phyloP scores from a whole-genome alignment of 2,113 vertebrate species.

The Bubo blakistoni region DNA sequence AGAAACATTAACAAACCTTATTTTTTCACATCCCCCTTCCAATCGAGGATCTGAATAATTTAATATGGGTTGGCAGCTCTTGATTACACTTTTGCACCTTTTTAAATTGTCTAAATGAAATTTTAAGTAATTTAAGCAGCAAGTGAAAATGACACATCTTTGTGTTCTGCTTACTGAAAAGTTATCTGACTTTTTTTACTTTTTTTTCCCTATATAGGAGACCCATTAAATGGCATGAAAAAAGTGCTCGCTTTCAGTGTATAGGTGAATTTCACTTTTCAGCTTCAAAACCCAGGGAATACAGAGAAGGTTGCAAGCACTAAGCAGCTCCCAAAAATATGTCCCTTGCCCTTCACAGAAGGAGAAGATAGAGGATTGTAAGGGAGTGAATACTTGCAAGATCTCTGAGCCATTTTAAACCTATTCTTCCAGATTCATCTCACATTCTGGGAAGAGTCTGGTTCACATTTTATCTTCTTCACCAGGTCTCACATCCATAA shows the following conservation, averaged over 20 bases:
- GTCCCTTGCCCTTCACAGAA: neutral
- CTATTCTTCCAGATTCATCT: neutral
- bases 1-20: constrained; percentile 9
- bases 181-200: neutral
- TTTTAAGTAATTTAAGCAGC: neutral
- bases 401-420: neutral
- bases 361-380: neutral
- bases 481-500: neutral
- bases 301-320: neutral
- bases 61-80: constrained; percentile 2
- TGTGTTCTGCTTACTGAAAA: neutral
- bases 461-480: neutral
- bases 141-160: neutral
- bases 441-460: neutral
- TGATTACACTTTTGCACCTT: constrained; percentile 42
- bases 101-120: constrained; percentile 10
- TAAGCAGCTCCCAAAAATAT: neutral
- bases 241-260: neutral
- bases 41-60: constrained; percentile 17
- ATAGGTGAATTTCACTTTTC: neutral
- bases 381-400: neutral
- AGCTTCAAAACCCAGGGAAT: neutral
- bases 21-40: neutral
- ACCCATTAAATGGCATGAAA: neutral
- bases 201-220: neutral